These are phyloP conservation scores for Antrozous pallidus DNA, from an alignment of 2,797 vertebrate genomes.

Conservation along the genomic window DNA sequence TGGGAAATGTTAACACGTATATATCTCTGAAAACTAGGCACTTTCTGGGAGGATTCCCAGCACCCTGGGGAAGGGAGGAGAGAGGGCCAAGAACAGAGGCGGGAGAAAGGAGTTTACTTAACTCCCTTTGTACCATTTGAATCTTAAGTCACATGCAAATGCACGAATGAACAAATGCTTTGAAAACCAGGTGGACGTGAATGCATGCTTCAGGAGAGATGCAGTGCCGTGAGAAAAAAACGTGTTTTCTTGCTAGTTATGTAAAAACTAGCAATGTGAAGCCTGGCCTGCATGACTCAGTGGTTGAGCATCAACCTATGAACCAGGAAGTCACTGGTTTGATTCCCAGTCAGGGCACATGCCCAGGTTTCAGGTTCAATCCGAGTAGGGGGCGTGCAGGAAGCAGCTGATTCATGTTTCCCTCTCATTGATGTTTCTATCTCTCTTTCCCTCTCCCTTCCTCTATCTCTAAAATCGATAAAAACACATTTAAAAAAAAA, in stretches of 20 bases:
- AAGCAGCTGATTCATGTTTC: background rate
- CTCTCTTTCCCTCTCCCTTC: background rate
- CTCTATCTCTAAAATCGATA: background rate
- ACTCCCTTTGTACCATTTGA: background rate
- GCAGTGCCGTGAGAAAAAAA: background rate
- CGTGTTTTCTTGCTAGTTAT: background rate
- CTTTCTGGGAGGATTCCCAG: background rate
- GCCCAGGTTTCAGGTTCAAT: background rate
- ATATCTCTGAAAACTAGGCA: background rate
- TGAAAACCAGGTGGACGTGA: background rate
- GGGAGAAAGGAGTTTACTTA: background rate
- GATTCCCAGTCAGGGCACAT: background rate
- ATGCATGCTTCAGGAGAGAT: background rate
- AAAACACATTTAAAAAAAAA: background rate
- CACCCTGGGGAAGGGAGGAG: background rate
- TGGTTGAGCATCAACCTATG: background rate
- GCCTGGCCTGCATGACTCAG: background rate
- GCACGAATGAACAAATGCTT: background rate
- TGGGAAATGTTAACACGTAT: background rate
- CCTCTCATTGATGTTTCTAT: background rate
- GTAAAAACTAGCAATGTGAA: background rate
- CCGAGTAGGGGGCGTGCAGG: background rate
- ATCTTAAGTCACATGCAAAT: background rate
- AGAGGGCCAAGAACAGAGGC: fast-evolving
- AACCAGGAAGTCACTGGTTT: background rate